Base-by-base conservation (phyloP, 2,113 vertebrate genomes). In the Erythrocebus patas region DNA sequence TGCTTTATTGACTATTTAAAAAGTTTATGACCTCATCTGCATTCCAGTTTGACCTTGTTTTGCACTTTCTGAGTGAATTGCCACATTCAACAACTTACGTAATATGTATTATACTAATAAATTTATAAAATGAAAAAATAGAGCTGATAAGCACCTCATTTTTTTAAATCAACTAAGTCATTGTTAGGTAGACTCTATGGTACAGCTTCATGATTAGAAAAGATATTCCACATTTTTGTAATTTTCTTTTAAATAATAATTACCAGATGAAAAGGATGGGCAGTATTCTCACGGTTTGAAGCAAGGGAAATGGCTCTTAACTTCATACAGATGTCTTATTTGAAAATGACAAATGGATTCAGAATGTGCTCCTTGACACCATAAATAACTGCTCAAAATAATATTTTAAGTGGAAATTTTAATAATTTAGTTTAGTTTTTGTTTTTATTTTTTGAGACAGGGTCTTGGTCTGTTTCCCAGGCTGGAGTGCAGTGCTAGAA, bases 1-100 rank as follows among this genome's bases (percentile, higher is more conserved):
- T 98, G 92, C 76, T 98, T 98, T 98, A 98, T 98, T 98, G 98
- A 98, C 96, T 97, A 89, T 78, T 98, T 98, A 82, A 89, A 98
- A 98, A 96, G 97, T 98, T 98, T 98, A 97, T 50, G 93, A 98
- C 93, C 96, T 98, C 93, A 97, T 96, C 80, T 98, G 93, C 96
- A 98, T 97, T 61, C 27, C 48, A 95, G 80, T 89, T 40, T 98
- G 98, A 92, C 96, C 96, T 98, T 98, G 73, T 96, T 97, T 96
- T 98, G 97, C 98, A 98, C 97, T 96, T 97, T 97, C 45, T 55
- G 79, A 95, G 91, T 96, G 96, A 98, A 98, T 95, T 55, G 80
- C 23, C 50, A 96, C 32, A 93, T 96, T 98, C 94, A 97, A 97
- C 94, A 98, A 95, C 72, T 81, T 98, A 98, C 89, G 98, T 97